Base-by-base conservation (phyloP, 1,140 invertebrate species). In the Metaphire vulgaris region DNA sequence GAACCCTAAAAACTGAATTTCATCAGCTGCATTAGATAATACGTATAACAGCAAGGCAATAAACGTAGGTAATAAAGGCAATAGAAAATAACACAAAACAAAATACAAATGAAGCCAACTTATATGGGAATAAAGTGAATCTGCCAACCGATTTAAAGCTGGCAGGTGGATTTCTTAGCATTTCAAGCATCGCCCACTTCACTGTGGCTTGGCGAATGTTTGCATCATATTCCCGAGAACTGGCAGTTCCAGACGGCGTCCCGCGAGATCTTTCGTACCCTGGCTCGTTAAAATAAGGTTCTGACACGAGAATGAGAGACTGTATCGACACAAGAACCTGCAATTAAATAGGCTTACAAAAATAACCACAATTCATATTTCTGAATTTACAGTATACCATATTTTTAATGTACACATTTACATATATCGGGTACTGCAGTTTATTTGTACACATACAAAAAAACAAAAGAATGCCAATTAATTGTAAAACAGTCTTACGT, bases 241-340 rank as follows among this genome's bases (percentile, higher is more conserved):
- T 94, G 83, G 92, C 91, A 80, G 90, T 93, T 78, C 94, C 96
- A 32, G 91, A 91, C 29, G 93, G 90, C 69, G 94, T 95, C 71
- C 94, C 94, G 64, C 94, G 89, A 75, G 92, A 93, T 78, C 95
- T 89, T 88, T 98, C 96, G 87, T 96, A 98, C 30, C 96, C 96
- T 30, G 96, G 96, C 86, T 98, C 96, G 87, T 99, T 99, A 87
- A 98, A 99, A 86, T 98, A 99, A 12, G 96, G 96, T 86, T 99
- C 95, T 56, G 92, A 91, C 21, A 97, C 95, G 78, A 98, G 88
- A 83, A 98, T 98, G 77, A 98, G 87, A 29, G 93, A 96, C 87
- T 98, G 96, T 82, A 98, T 98, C 41, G 95, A 97, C 16, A 98
- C 94, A 80, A 98, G 88, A 64, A 98, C 94, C 91, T 93, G 80